phyloP scores from a whole-genome alignment of 1,140 invertebrate genomes.

The Neodiprion pinetum region DNA sequence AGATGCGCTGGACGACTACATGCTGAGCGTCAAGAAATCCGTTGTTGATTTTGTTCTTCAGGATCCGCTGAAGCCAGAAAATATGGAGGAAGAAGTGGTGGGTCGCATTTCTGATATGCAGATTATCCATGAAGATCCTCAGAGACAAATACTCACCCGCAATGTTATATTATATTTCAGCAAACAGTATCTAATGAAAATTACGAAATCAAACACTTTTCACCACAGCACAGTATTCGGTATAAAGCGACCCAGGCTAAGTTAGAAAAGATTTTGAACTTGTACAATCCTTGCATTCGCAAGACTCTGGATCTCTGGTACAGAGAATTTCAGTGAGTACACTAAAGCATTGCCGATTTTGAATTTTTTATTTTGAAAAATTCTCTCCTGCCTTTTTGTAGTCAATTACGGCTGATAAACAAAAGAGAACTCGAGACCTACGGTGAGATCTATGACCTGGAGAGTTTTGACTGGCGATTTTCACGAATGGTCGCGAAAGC shows the following conservation, averaged over 20 bases:
- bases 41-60: slow-evolving; percentile 87
- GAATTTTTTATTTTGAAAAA: background rate
- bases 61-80: slow-evolving; percentile 64
- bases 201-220: slow-evolving; percentile 38
- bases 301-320: slow-evolving; percentile 86
- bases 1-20: slow-evolving; percentile 80
- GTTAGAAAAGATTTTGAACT: slow-evolving; percentile 72
- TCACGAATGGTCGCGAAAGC: slow-evolving; percentile 62
- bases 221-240: slow-evolving; percentile 29
- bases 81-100: slow-evolving; percentile 28
- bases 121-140: background rate
- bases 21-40: slow-evolving; percentile 86
- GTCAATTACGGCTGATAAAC: slow-evolving; percentile 65
- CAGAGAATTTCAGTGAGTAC: slow-evolving; percentile 73
- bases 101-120: background rate
- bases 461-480: slow-evolving; percentile 63
- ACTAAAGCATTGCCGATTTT: slow-evolving; percentile 12
- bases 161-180: slow-evolving; percentile 27
- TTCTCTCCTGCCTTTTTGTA: slow-evolving; percentile 41
- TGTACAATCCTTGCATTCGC: slow-evolving; percentile 83
- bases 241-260: slow-evolving; percentile 39
- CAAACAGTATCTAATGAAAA: slow-evolving; percentile 34
- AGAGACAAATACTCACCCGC: background rate
- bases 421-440: slow-evolving; percentile 56
- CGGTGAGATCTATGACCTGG: slow-evolving; percentile 64